A percentile compares a stretch with the other conserved stretches of the same genome.
phyloP scores from a whole-genome alignment of 2,797 vertebrate species.

The Acrocephalus scirpaceus region DNA sequence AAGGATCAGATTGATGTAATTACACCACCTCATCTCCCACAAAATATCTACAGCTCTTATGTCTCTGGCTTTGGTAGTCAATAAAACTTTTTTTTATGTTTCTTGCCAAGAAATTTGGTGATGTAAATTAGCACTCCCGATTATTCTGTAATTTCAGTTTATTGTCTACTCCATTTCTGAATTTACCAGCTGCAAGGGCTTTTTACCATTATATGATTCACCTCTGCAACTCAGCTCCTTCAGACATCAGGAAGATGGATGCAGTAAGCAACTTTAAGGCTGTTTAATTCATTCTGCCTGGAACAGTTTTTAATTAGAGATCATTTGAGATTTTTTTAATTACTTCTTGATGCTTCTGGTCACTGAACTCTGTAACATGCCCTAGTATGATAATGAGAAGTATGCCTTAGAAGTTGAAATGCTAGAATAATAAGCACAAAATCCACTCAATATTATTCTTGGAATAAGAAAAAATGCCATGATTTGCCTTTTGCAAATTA shows the following conservation, averaged over 20 bases:
- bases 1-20: slow-evolving; percentile 6
- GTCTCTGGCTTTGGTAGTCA: slow-evolving; percentile 8
- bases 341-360: slow-evolving; percentile 71
- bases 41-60: neutral
- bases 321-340: slow-evolving; percentile 74
- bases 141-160: slow-evolving; percentile 63
- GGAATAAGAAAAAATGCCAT: slow-evolving; percentile 34
- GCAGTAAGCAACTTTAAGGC: slow-evolving; percentile 61
- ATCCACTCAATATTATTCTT: slow-evolving; percentile 6
- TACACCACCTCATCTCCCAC: slow-evolving; percentile 22
- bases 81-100: slow-evolving; percentile 14
- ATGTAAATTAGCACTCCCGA: slow-evolving; percentile 15
- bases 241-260: slow-evolving; percentile 59
- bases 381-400: slow-evolving; percentile 62
- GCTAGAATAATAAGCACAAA: slow-evolving; percentile 49
- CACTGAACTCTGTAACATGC: slow-evolving; percentile 65
- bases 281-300: slow-evolving; percentile 75
- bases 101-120: slow-evolving; percentile 20
- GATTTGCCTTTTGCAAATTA: slow-evolving; percentile 22
- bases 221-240: slow-evolving; percentile 44
- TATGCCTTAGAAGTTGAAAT: slow-evolving; percentile 58
- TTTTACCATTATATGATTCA: slow-evolving; percentile 9
- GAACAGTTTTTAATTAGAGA: slow-evolving; percentile 79
- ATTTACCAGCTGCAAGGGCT: slow-evolving; percentile 14
- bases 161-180: slow-evolving; percentile 55